Conservation (phyloP, 2,797 vertebrate species). For the Tokudaia muenninki region DNA sequence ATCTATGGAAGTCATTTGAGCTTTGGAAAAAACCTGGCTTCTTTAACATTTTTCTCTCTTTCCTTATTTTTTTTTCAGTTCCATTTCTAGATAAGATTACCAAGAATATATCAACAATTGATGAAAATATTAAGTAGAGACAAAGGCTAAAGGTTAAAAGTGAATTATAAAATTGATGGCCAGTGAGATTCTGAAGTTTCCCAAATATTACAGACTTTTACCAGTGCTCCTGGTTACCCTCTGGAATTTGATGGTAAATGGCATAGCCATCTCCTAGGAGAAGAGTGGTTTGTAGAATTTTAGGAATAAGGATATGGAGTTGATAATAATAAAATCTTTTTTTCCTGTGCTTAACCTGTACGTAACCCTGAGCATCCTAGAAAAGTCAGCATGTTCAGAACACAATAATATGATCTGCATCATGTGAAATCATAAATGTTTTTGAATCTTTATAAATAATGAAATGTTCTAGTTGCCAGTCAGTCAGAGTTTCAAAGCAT, state of each 20-base stretch:
- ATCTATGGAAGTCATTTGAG: neutral
- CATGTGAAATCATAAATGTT: no score
- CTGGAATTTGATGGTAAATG: neutral
- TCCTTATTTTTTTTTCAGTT: neutral
- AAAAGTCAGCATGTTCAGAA: no score
- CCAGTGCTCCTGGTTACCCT: neutral
- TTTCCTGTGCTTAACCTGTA: no score
- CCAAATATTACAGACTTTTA: neutral
- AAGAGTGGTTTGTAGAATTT: neutral
- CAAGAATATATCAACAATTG: neutral
- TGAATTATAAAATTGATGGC: neutral
- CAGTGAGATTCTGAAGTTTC: neutral
- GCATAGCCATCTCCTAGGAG: neutral
- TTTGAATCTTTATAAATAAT: no score
- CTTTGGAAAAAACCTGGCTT: neutral
- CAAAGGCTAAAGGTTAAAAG: neutral
- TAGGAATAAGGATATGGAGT: no score
- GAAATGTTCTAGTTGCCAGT: no score
- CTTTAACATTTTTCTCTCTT: neutral
- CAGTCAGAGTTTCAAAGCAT: no score
- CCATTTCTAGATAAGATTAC: neutral
- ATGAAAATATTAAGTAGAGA: neutral
- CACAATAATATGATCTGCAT: no score
- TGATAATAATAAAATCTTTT: no score
- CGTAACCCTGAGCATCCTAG: no score